phyloP scores from a whole-genome alignment of 1,140 invertebrate species.

The Maniola jurtina region DNA sequence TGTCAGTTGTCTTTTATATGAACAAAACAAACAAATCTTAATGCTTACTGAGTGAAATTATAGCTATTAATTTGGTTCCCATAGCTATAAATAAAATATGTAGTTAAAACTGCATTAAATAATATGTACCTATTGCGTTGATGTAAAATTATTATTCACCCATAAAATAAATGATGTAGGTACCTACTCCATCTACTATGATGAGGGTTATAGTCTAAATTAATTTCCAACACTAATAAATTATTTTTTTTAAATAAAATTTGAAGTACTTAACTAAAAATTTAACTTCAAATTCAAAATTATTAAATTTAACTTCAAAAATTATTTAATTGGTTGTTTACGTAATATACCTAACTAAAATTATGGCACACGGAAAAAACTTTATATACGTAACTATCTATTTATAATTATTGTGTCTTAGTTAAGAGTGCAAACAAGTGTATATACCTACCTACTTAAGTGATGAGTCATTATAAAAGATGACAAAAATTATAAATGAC shows the following conservation, averaged over 20 bases:
- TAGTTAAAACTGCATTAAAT: background rate
- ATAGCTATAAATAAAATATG: background rate
- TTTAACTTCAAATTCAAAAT: too few species aligned
- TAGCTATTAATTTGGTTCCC: background rate
- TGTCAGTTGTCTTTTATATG: conserved; percentile 4
- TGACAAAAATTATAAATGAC: conserved; percentile 17
- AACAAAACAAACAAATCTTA: conserved; percentile 3
- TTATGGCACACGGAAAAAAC: conserved; percentile 11
- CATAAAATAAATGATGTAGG: too few species aligned
- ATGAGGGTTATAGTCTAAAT: too few species aligned
- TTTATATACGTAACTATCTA: background rate
- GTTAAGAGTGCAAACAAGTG: conserved; percentile 2
- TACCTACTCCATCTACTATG: too few species aligned
- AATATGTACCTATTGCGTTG: too few species aligned
- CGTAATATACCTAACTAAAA: conserved; percentile 2
- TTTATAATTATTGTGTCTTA: background rate
- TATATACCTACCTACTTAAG: conserved; percentile 3
- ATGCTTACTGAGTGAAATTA: background rate
- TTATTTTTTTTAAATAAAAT: too few species aligned
- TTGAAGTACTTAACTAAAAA: too few species aligned
- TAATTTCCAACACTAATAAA: too few species aligned
- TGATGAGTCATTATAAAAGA: conserved; percentile 16
- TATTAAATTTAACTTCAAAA: too few species aligned
- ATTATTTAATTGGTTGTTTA: background rate
- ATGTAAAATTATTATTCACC: too few species aligned